Evolutionary conservation across 1,140 invertebrate species (phyloP), one percentile per base, ranked within the genome.

Genomic region (Drosophila funebris): DNA sequence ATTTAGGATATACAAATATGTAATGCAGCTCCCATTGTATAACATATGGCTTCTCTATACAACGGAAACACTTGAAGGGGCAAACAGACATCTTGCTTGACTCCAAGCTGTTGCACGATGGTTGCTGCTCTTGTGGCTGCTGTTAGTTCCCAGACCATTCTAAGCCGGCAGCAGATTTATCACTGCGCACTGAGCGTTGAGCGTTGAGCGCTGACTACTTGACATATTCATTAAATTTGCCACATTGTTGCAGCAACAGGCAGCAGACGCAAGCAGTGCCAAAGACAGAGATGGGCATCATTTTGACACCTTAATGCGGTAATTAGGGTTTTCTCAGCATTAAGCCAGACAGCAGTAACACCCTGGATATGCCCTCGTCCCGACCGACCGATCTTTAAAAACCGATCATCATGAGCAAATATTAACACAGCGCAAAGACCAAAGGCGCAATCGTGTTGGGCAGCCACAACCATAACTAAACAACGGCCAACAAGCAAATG

Each of bases 301-400:
- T 90, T 90, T 90, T 90, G 87, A 90, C 87, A 90, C 82, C 78
- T 90, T 90, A 90, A 90, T 90, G 82, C 87, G 73, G 87, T 90
- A 90, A 90, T 90, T 90, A 90, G 87, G 87, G 87, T 83, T 79
- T 78, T 56, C 60, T 73, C 57, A 66, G 58, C 68, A 56, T 62
- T 67, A 68, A 62, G 24, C 57, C 73, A 52, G 63, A 67, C 73
- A 57, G 63, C 44, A 64, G 69, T 31, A 72, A 72, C 69, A 67
- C 67, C 67, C 71, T 16, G 27, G 39, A 31, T 54, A 44, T 68
- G 63, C 39, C 54, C 61, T 20, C 24, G 43, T 11, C 13, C 16
- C 24, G 7, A 7, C 24, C 22, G 46, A 22, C n/a, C 48, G 20
- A 62, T 83, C 79, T 71, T 83, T 76, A 84, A 83, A 84, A 83